Evolutionary conservation across 2,888 invertebrate genomes (phyloP).

Genomic region (Cantharis nigra): DNA sequence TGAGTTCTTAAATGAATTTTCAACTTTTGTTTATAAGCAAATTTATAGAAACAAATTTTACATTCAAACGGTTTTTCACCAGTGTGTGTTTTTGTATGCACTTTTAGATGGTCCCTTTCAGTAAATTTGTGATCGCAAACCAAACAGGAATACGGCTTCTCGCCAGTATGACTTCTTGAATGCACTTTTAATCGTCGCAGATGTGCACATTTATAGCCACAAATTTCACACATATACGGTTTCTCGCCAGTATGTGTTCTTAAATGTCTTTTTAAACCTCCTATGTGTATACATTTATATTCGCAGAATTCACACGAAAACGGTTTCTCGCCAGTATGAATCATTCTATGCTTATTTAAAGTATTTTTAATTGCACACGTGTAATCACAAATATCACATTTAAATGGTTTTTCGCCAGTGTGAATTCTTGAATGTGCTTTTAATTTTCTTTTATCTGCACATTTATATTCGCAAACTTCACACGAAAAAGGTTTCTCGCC

Average conservation of each 20-base stretch:
- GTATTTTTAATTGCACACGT: background rate
- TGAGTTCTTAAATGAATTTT: too few species aligned
- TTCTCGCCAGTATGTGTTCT: background rate
- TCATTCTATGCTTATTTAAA: background rate
- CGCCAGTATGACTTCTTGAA: background rate
- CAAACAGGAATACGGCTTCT: background rate
- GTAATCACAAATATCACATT: background rate
- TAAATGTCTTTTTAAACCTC: background rate
- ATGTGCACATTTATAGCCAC: background rate
- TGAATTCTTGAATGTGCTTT: background rate
- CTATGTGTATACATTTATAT: background rate
- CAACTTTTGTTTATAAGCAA: too few species aligned
- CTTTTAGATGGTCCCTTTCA: too few species aligned
- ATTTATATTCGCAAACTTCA: background rate
- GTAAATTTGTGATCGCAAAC: too few species aligned
- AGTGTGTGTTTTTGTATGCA: too few species aligned
- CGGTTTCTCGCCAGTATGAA: background rate
- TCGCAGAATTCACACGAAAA: background rate
- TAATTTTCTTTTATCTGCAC: background rate
- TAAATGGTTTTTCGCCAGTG: background rate
- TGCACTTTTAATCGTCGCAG: background rate
- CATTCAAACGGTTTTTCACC: too few species aligned
- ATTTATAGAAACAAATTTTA: too few species aligned
- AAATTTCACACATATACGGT: background rate
- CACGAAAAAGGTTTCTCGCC: background rate